Conservation (phyloP, 2,113 vertebrate species). For the Callipepla californica region DNA sequence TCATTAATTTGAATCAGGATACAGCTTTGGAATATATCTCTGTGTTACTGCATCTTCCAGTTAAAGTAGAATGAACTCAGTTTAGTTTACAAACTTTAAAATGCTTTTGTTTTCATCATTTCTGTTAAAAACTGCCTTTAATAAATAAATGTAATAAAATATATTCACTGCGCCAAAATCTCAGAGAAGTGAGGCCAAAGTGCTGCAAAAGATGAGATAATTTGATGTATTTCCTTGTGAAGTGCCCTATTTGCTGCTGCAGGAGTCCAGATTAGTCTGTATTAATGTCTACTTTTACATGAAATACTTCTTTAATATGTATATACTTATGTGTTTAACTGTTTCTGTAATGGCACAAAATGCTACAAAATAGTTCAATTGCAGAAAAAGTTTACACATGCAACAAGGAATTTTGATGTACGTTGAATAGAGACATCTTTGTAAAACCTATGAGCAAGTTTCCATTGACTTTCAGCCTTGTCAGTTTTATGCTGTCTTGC, state of each 20-base stretch:
- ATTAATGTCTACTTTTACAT: neutral
- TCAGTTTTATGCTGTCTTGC: neutral
- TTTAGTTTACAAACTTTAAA: neutral
- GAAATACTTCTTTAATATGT: neutral
- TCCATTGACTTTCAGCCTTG: neutral
- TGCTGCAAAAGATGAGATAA: neutral
- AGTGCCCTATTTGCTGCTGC: neutral
- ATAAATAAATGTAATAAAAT: neutral
- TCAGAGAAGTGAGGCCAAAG: neutral
- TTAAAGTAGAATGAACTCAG: neutral
- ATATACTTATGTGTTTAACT: neutral
- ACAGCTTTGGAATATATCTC: neutral
- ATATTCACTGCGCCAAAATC: neutral
- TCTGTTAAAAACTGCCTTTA: neutral
- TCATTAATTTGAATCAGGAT: neutral
- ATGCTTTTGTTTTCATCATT: neutral
- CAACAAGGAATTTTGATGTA: neutral
- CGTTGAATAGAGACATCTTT: neutral
- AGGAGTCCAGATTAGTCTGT: neutral
- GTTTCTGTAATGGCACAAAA: neutral
- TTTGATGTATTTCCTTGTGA: neutral
- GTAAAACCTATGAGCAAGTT: neutral
- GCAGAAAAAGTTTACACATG: neutral
- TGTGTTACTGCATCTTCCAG: neutral
- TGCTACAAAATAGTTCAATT: neutral